Evolutionary conservation across 1,140 invertebrate species (phyloP).

Genomic region (Apis cerana): DNA sequence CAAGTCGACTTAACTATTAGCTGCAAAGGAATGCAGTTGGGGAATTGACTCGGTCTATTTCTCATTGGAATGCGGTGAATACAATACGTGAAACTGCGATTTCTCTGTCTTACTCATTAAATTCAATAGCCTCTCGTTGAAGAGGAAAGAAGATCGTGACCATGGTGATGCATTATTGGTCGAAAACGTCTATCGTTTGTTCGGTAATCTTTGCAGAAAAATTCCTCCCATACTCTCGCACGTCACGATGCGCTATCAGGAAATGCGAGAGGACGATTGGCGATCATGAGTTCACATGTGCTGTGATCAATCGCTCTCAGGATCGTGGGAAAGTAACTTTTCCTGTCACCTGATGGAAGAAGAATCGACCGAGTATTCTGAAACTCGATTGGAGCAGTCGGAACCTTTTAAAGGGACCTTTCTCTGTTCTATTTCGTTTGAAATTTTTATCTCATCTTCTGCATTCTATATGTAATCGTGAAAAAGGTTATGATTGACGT

Average conservation of each 20-base stretch:
- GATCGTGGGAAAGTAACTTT: slow-evolving; percentile 44
- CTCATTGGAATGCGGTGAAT: slow-evolving; percentile 28
- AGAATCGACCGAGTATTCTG: slow-evolving; percentile 17
- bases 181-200: slow-evolving; percentile 26
- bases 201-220: slow-evolving; percentile 42
- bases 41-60: slow-evolving; percentile 61
- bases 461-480: neutral
- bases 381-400: slow-evolving; percentile 2
- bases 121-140: neutral
- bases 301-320: slow-evolving; percentile 31
- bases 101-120: slow-evolving; percentile 1
- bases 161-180: slow-evolving; percentile 32
- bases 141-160: neutral
- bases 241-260: slow-evolving; percentile 22
- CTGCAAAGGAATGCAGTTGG: slow-evolving; percentile 59
- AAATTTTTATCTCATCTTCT: neutral
- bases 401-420: slow-evolving; percentile 6
- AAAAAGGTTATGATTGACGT: neutral
- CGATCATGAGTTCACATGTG: slow-evolving; percentile 25
- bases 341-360: slow-evolving; percentile 22
- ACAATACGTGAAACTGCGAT: slow-evolving; percentile 30
- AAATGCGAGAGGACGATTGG: slow-evolving; percentile 19
- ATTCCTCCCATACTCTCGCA: neutral
- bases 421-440: neutral
- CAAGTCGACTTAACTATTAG: neutral